Percentiles rank a stretch among this genome's conserved stretches.
Evolutionary conservation across 2,888 invertebrate genomes (phyloP).

Genomic region (Oegoconia quadripuncta): DNA sequence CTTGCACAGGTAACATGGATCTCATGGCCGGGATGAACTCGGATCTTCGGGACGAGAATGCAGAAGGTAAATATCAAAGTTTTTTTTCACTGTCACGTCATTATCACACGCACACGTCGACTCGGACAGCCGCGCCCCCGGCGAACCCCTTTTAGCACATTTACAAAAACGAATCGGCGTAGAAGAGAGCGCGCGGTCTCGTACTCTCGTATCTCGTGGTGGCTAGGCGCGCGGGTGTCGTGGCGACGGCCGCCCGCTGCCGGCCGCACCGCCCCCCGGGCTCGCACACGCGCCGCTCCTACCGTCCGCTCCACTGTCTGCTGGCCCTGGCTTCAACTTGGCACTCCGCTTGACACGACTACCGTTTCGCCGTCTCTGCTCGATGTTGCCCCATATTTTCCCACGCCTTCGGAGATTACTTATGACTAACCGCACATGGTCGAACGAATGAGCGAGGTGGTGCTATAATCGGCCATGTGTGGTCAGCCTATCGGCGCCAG

Average conservation of each 20-base stretch:
- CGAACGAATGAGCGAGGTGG: no score
- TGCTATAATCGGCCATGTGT: no score
- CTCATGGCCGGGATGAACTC: conserved; percentile 65
- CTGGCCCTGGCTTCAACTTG: background rate
- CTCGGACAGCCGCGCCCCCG: conserved; percentile 79
- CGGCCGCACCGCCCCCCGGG: conserved; percentile 33
- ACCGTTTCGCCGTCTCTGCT: no score
- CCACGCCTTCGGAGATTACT: no score
- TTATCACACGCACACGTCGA: conserved; percentile 74
- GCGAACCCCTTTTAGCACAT: conserved; percentile 56
- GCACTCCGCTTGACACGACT: background rate
- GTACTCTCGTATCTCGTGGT: conserved; percentile 33
- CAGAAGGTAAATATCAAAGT: conserved; percentile 62
- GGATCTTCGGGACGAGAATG: conserved; percentile 67
- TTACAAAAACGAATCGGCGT: conserved; percentile 32
- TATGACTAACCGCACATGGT: no score
- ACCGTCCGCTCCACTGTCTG: background rate
- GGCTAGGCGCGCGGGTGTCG: conserved; percentile 75
- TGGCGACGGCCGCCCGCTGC: conserved; percentile 49
- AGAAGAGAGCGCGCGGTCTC: conserved; percentile 58
- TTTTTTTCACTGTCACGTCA: conserved; percentile 55
- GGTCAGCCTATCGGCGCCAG: no score
- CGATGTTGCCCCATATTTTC: no score
- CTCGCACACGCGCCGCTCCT: conserved; percentile 19
- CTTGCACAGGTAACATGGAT: conserved; percentile 64